Percentiles rank a stretch among this genome's conserved stretches.
Evolutionary conservation across 2,797 vertebrate genomes (phyloP).

Genomic region (Carcharodon carcharias): DNA sequence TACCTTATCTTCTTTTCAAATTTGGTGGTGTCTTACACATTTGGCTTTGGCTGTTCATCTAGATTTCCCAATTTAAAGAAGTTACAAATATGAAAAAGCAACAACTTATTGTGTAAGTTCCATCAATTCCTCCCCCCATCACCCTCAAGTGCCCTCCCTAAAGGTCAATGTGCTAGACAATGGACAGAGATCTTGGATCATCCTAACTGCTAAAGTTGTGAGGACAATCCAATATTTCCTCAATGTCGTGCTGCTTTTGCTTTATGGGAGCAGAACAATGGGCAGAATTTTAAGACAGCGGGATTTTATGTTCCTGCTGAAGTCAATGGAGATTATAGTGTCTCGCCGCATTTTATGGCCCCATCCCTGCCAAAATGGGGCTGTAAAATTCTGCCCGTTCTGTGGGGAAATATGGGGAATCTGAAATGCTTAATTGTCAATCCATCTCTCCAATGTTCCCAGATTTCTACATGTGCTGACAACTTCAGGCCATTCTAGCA

Average conservation of each 20-base stretch:
- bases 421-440: no score
- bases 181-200: not conserved
- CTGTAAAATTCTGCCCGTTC: no score
- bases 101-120: not conserved
- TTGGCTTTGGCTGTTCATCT: not conserved
- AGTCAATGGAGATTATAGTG: no score
- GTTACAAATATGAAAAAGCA: no score
- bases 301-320: no score
- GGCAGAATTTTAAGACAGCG: no score
- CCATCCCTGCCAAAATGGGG: no score
- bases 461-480: not conserved
- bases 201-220: not conserved
- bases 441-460: not conserved
- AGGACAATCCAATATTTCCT: not conserved
- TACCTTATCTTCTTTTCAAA: not conserved
- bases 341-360: no score
- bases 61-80: not conserved
- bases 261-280: not conserved
- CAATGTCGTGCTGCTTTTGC: not conserved
- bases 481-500: not conserved
- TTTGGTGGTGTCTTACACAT: not conserved
- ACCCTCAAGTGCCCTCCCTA: not conserved
- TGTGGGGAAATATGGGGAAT: no score
- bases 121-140: no score
- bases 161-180: not conserved